phyloP scores from a whole-genome alignment of 1,140 invertebrate species.

The Euwallacea similis region DNA sequence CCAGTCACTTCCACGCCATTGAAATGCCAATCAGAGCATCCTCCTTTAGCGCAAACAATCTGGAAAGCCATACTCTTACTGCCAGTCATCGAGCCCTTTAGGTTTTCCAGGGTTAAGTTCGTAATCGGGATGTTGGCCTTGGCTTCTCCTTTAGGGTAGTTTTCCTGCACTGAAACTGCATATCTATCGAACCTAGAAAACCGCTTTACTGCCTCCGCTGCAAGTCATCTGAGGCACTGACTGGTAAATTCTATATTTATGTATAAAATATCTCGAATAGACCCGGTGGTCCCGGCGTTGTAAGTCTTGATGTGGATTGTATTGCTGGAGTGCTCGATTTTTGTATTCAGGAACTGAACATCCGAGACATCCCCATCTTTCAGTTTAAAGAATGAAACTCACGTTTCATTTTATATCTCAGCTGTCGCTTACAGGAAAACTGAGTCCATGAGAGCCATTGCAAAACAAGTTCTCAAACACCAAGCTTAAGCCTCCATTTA shows the following conservation, averaged over 20 bases:
- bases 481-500: constrained; percentile 21
- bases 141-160: constrained; percentile 29
- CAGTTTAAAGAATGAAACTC: neutral
- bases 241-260: constrained; percentile 30
- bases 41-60: constrained; percentile 25
- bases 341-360: constrained; percentile 26
- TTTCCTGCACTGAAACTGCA: constrained; percentile 22
- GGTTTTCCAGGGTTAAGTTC: constrained; percentile 25
- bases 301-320: constrained; percentile 35
- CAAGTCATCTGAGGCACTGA: constrained; percentile 1
- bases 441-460: constrained; percentile 36
- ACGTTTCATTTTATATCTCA: too few relatives aligned
- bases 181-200: constrained; percentile 17
- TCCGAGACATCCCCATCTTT: constrained; percentile 13
- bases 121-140: constrained; percentile 29
- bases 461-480: constrained; percentile 30
- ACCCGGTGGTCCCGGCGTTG: constrained; percentile 16
- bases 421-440: constrained; percentile 17
- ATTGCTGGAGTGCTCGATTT: constrained; percentile 18
- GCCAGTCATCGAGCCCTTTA: constrained; percentile 25
- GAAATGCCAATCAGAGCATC: constrained; percentile 31
- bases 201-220: neutral
- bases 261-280: constrained; percentile 24
- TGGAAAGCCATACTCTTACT: constrained; percentile 15
- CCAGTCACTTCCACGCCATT: constrained; percentile 25